These are phyloP conservation scores for Pomacea maculata DNA, from an alignment of 1,140 invertebrate genomes.

Conservation along the genomic window DNA sequence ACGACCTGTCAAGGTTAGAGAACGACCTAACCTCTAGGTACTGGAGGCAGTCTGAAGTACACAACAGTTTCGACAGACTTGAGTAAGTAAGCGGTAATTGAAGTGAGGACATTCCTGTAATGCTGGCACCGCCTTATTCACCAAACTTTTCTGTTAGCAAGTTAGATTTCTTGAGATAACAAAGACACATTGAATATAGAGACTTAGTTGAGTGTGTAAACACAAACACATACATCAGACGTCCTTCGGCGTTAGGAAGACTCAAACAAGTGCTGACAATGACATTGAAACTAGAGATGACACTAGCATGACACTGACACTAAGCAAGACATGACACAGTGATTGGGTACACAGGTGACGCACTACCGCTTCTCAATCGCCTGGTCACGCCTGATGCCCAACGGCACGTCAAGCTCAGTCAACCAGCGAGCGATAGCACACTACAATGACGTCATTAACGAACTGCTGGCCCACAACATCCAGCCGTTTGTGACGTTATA, in stretches of 20 bases:
- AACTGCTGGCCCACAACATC: slow-evolving; percentile 45
- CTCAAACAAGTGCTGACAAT: neutral
- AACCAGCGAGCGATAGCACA: slow-evolving; percentile 53
- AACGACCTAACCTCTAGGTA: too few relatives aligned
- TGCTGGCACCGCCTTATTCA: too few relatives aligned
- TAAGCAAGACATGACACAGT: neutral
- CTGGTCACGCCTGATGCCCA: slow-evolving; percentile 57
- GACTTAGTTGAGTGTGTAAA: neutral
- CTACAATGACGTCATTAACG: slow-evolving; percentile 60
- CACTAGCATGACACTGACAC: neutral
- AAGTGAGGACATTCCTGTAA: too few relatives aligned
- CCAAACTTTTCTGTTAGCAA: too few relatives aligned
- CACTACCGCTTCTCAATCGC: slow-evolving; percentile 62
- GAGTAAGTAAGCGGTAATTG: too few relatives aligned
- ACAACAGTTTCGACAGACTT: too few relatives aligned
- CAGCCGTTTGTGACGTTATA: slow-evolving; percentile 68
- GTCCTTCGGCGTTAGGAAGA: neutral
- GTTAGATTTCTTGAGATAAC: too few relatives aligned
- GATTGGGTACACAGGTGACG: slow-evolving; percentile 37
- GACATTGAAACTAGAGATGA: neutral
- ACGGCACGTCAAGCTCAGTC: slow-evolving; percentile 40
- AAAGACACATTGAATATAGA: neutral
- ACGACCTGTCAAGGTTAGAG: too few relatives aligned
- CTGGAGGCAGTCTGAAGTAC: too few relatives aligned
- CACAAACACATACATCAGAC: neutral